Evolutionary conservation across 2,113 vertebrate genomes (phyloP).

Genomic region (Athene cunicularia): DNA sequence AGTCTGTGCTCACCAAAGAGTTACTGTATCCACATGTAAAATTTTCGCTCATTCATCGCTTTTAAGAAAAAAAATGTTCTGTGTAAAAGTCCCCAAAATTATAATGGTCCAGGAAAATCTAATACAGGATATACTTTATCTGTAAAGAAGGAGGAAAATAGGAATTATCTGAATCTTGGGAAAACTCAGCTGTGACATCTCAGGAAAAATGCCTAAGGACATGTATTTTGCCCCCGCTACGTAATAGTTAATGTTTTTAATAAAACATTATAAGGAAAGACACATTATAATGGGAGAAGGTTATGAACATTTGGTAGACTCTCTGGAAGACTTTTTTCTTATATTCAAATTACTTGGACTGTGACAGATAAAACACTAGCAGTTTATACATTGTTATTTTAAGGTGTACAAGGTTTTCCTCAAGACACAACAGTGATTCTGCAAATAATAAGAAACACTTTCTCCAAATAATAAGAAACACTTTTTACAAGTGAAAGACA

Average conservation of each 20-base stretch:
- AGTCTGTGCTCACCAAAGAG: not conserved
- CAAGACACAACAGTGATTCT: not conserved
- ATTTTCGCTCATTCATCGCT: not conserved
- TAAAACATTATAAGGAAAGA: not conserved
- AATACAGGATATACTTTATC: not conserved
- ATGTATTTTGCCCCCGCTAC: not conserved
- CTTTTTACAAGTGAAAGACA: not conserved
- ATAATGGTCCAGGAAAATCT: not conserved
- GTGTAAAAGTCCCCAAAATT: not conserved
- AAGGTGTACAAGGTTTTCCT: not conserved
- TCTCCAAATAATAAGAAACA: not conserved
- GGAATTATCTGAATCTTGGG: not conserved
- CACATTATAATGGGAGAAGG: not conserved
- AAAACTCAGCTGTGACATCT: not conserved
- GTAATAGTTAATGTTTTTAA: not conserved
- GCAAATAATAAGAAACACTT: not conserved
- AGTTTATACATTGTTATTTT: not conserved
- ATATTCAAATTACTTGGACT: not conserved
- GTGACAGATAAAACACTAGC: not conserved
- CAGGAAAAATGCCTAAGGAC: not conserved
- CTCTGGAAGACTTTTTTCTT: not conserved
- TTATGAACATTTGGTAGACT: not conserved
- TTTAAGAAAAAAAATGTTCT: not conserved
- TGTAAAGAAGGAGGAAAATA: not conserved
- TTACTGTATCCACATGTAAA: not conserved